Percentiles rank a stretch among this genome's conserved stretches.
Evolutionary conservation across 1,140 invertebrate species (phyloP).

Genomic region (Neodiprion virginianus): DNA sequence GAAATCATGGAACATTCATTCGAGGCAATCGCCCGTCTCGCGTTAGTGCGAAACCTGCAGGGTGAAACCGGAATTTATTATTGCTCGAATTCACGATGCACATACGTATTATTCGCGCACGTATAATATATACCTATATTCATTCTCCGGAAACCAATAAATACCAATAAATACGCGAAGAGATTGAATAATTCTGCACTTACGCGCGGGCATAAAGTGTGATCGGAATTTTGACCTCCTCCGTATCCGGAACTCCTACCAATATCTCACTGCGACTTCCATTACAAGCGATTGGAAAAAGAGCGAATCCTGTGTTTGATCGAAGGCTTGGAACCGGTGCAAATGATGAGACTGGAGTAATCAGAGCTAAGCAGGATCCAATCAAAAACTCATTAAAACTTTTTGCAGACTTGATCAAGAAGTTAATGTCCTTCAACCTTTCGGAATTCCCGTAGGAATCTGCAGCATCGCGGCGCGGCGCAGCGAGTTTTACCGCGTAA

Average conservation of each 20-base stretch:
- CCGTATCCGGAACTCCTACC: too few relatives aligned
- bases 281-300: too few relatives aligned
- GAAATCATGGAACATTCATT: slow-evolving; percentile 2
- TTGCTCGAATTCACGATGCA: background rate
- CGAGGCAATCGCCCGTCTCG: slow-evolving; percentile 3
- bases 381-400: slow-evolving; percentile 60
- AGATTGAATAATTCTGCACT: background rate
- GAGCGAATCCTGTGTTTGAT: background rate
- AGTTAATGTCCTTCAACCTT: slow-evolving; percentile 59
- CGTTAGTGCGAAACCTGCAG: background rate
- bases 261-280: too few relatives aligned
- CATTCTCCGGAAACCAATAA: background rate
- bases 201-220: background rate
- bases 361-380: slow-evolving; percentile 19
- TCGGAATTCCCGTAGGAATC: slow-evolving; percentile 48
- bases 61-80: background rate
- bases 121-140: background rate
- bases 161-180: background rate
- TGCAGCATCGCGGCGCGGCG: slow-evolving; percentile 29
- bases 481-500: slow-evolving; percentile 31
- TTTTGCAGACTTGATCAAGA: slow-evolving; percentile 59
- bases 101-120: background rate
- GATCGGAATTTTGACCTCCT: background rate
- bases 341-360: background rate
- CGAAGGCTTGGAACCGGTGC: background rate